Conservation (phyloP, 2,888 invertebrate genomes). For the Elmis aenea region DNA sequence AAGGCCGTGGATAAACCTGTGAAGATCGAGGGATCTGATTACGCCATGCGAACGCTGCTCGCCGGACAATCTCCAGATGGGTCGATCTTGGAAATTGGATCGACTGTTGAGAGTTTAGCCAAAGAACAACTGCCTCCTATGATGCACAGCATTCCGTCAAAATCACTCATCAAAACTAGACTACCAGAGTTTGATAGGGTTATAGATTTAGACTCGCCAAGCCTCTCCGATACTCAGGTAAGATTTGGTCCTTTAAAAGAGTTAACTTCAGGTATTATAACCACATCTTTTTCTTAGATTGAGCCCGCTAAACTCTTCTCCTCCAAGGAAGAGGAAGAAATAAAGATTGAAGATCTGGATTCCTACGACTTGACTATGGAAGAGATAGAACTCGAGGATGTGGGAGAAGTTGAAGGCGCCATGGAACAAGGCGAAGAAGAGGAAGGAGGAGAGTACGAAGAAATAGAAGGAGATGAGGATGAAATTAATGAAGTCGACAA, state of each 20-base stretch:
- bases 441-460: conserved; percentile 34
- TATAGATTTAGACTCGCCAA: conserved; percentile 54
- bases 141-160: conserved; percentile 27
- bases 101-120: conserved; percentile 37
- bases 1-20: conserved; percentile 37
- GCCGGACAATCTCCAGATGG: conserved; percentile 34
- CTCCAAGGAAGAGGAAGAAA: conserved; percentile 29
- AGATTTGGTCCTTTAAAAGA: neutral
- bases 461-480: conserved; percentile 36
- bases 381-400: conserved; percentile 34
- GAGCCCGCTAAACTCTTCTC: conserved; percentile 23
- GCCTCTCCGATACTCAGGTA: conserved; percentile 57
- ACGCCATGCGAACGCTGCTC: conserved; percentile 33
- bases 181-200: conserved; percentile 28
- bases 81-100: conserved; percentile 37
- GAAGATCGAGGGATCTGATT: conserved; percentile 29
- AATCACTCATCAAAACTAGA: conserved; percentile 23
- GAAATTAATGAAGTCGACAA: conserved; percentile 3
- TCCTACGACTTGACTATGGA: conserved; percentile 40
- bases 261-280: too few relatives aligned
- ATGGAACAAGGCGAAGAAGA: conserved; percentile 31
- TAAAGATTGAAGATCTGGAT: conserved; percentile 38
- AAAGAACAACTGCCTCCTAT: conserved; percentile 33
- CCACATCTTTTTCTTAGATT: too few relatives aligned
- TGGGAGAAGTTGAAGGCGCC: conserved; percentile 27